phyloP scores from a whole-genome alignment of 2,888 invertebrate species.

The Fragum whitleyi region DNA sequence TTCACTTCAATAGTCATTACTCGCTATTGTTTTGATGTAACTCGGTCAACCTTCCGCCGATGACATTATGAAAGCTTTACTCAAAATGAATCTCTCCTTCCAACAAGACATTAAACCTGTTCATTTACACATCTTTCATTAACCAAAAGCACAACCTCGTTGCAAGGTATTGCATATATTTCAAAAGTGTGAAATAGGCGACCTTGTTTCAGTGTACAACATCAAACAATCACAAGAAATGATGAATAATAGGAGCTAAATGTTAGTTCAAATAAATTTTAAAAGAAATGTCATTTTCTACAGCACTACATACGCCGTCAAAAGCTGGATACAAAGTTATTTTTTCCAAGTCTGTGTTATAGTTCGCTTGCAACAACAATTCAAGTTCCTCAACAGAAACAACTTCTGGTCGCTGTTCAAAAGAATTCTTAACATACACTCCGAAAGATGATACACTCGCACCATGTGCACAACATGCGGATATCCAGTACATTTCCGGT shows the following conservation, averaged over 20 bases:
- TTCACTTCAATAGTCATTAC: no score
- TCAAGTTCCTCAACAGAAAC: constrained; percentile 77
- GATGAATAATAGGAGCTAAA: no score
- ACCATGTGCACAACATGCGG: constrained; percentile 77
- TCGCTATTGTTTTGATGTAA: no score
- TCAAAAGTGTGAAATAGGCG: constrained; percentile 8
- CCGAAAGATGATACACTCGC: constrained; percentile 74
- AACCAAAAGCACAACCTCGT: no score
- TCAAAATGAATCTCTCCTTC: no score
- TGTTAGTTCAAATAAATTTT: constrained; percentile 34
- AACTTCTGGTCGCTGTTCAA: constrained; percentile 65
- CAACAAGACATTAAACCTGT: no score
- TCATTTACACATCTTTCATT: no score
- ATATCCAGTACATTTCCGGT: constrained; percentile 77
- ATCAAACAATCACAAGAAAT: no score
- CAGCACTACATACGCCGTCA: constrained; percentile 73
- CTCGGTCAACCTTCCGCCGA: no score
- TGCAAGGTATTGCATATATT: constrained; percentile 2
- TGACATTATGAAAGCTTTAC: no score
- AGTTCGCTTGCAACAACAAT: constrained; percentile 71
- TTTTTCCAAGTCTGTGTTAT: constrained; percentile 62
- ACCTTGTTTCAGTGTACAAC: no score
- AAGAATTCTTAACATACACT: constrained; percentile 75
- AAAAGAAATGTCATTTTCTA: constrained; percentile 73
- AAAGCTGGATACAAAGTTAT: constrained; percentile 77